phyloP scores from a whole-genome alignment of 2,888 invertebrate genomes.

The Folsomia candida region DNA sequence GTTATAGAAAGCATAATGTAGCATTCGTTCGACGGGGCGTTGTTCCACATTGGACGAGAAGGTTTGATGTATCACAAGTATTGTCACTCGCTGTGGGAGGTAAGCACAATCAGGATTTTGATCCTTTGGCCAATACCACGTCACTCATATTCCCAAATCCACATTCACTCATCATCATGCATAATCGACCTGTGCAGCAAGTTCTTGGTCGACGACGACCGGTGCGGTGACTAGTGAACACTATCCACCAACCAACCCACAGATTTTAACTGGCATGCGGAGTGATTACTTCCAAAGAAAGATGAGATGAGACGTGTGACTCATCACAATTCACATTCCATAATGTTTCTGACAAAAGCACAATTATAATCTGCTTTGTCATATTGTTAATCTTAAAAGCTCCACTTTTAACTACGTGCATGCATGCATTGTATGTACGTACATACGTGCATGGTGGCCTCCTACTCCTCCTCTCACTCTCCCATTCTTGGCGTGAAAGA shows the following conservation, averaged over 20 bases:
- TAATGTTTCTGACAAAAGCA: constrained; percentile 11
- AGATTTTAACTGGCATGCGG: background rate
- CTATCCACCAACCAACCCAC: background rate
- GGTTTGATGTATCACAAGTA: constrained; percentile 41
- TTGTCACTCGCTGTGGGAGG: constrained; percentile 46
- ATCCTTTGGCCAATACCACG: constrained; percentile 20
- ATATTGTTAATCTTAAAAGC: constrained; percentile 7
- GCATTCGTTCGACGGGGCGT: no score
- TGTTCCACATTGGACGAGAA: constrained; percentile 31
- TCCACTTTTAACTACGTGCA: background rate
- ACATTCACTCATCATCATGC: background rate
- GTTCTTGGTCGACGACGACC: no score
- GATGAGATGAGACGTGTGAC: constrained; percentile 26
- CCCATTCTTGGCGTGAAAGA: background rate
- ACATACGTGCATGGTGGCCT: background rate
- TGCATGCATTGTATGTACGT: background rate
- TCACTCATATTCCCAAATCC: constrained; percentile 3
- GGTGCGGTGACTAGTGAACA: no score
- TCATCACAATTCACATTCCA: constrained; percentile 39
- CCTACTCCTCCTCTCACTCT: background rate
- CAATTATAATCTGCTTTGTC: constrained; percentile 28
- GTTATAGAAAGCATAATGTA: no score
- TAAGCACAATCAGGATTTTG: constrained; percentile 31
- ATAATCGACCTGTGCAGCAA: constrained; percentile 9
- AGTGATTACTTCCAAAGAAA: background rate